phyloP scores from a whole-genome alignment of 2,797 vertebrate species.

The Pogonophryne albipinna region DNA sequence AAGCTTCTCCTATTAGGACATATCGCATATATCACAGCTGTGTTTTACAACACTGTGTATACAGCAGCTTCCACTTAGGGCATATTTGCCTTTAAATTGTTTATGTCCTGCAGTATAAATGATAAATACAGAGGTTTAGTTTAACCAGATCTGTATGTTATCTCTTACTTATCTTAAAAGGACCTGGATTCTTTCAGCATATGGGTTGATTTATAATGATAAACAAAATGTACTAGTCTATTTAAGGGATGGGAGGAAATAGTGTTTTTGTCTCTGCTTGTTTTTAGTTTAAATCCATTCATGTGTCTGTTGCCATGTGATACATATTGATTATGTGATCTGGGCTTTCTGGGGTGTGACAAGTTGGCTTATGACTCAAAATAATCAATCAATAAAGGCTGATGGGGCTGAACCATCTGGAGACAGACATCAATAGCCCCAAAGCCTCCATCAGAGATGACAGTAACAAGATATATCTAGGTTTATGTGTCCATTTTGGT shows the following conservation, averaged over 20 bases:
- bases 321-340: conserved; percentile 40
- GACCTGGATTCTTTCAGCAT: not conserved
- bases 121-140: too few relatives aligned
- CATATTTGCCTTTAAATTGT: too few relatives aligned
- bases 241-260: not conserved
- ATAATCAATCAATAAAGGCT: conserved; percentile 40
- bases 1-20: too few relatives aligned
- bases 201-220: not conserved
- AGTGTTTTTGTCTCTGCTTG: not conserved
- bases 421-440: conserved; percentile 31
- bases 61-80: too few relatives aligned
- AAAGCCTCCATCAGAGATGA: conserved; percentile 14
- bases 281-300: conserved; percentile 17
- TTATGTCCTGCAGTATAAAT: too few relatives aligned
- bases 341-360: conserved; percentile 16
- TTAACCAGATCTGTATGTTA: too few relatives aligned
- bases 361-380: conserved; percentile 9
- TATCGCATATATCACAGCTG: too few relatives aligned
- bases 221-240: not conserved
- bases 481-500: conserved; percentile 13
- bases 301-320: conserved; percentile 1
- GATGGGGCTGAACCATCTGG: not conserved
- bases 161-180: not conserved
- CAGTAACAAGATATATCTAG: not conserved
- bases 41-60: too few relatives aligned